These are phyloP conservation scores for Drosophila albomicans DNA, from an alignment of 1,140 invertebrate genomes.

Conservation along the genomic window DNA sequence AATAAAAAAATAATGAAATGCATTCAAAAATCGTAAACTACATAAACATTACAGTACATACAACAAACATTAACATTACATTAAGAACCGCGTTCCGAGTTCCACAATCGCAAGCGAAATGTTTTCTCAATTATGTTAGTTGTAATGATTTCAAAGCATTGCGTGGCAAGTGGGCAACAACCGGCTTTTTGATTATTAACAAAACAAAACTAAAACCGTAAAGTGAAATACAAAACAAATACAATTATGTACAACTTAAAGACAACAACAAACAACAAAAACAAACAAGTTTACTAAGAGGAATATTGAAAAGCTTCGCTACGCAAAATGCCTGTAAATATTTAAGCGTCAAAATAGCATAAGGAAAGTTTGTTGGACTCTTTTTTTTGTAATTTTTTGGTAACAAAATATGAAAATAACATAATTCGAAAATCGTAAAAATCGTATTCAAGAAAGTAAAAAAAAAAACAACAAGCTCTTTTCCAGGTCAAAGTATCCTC, in stretches of 20 bases:
- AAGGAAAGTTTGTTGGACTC: conserved; percentile 27
- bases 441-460: background rate
- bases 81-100: background rate
- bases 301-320: conserved; percentile 56
- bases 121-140: conserved; percentile 2
- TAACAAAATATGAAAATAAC: background rate
- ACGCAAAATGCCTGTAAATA: conserved; percentile 79
- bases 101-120: background rate
- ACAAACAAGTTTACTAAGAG: conserved; percentile 12
- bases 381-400: conserved; percentile 26
- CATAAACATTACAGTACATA: conserved; percentile 11
- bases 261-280: conserved; percentile 11
- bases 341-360: conserved; percentile 54
- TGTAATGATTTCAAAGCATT: background rate
- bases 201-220: conserved; percentile 33
- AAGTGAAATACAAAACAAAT: conserved; percentile 55
- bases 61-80: conserved; percentile 8
- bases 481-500: conserved; percentile 50
- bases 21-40: conserved; percentile 17
- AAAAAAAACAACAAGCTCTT: conserved; percentile 28
- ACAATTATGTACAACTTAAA: conserved; percentile 29
- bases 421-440: conserved; percentile 5
- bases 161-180: background rate
- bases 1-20: conserved; percentile 7
- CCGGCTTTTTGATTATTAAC: conserved; percentile 17